Conservation (phyloP, 2,888 invertebrate species). For the Eupithecia dodoneata region DNA sequence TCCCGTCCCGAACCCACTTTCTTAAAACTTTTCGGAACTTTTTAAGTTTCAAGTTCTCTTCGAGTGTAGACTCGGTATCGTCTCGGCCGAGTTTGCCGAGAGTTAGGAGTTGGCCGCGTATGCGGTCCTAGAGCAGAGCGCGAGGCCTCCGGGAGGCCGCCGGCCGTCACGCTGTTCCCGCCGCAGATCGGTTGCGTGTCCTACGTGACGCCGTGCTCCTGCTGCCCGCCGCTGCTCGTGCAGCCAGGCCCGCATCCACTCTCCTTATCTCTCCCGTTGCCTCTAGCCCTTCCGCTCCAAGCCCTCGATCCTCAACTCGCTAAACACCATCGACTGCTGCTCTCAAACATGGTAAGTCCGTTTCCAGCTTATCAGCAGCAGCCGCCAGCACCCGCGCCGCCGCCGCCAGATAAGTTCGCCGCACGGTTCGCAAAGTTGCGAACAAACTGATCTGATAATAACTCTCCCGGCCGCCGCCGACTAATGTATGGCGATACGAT, state of each 20-base stretch:
- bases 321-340: conserved; percentile 82
- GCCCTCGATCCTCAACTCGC: conserved; percentile 79
- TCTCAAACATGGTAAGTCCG: conserved; percentile 83
- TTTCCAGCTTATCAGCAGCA: conserved; percentile 56
- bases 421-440: conserved; percentile 62
- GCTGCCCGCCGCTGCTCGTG: conserved; percentile 79
- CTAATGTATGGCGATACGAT: conserved; percentile 65
- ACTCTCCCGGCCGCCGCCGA: conserved; percentile 58
- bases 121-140: conserved; percentile 81
- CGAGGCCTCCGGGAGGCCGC: conserved; percentile 83
- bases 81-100: conserved; percentile 75
- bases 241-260: conserved; percentile 77
- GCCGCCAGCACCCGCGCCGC: conserved; percentile 46
- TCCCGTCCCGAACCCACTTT: conserved; percentile 56
- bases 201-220: conserved; percentile 82
- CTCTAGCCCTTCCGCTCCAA: conserved; percentile 79
- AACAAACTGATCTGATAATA: conserved; percentile 72
- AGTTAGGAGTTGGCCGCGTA: conserved; percentile 76
- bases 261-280: conserved; percentile 77
- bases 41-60: conserved; percentile 50
- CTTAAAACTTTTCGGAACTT: conserved; percentile 63
- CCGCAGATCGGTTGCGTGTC: conserved; percentile 84
- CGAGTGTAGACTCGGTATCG: conserved; percentile 49
- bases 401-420: conserved; percentile 60
- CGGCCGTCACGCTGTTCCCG: conserved; percentile 84